Evolutionary conservation across 2,888 invertebrate species (phyloP), one percentile per base, ranked within the genome.

Genomic region (Spilosoma lubricipeda): DNA sequence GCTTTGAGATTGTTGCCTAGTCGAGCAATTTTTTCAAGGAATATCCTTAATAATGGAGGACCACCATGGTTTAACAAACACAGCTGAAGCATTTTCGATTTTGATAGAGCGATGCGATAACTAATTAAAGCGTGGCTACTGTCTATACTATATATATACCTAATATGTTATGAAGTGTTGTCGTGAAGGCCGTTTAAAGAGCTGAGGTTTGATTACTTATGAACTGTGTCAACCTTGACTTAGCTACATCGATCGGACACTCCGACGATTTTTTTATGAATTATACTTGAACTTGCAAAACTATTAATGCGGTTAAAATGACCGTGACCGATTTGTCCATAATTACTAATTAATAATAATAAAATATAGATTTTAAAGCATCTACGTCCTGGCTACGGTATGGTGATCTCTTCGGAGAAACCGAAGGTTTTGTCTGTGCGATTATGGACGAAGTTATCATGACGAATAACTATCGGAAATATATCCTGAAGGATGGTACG

Each of bases 141-240:
- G 15, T 33, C n/a, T 13, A 56, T n/a, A 36, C 3, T 45, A 13
- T 13, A 45, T 48, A 48, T 1, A 20, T 20, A 20, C n/a, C n/a
- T 48, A n/a, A 33, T 69, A 36, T 59, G 11, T 15, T 13, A 56
- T 63, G 27, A 63, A 63, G 27, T 18, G 5, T 63, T 63, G 30
- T 13, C 18, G 2, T 30, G 18, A 63, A 63, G 63, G 63, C 13
- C n/a, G 30, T 63, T 30, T 30, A 18, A 30, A 30, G 63, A 18
- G 30, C 63, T 8, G 63, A 15, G 18, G 30, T 63, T 63, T 59
- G 18, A 70, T 63, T 45, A 45, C 42, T 67, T 48, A 48, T 36
- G 63, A 23, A 42, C 30, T 42, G 13, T 23, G 63, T n/a, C 63
- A 56, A 70, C 63, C 63, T 63, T 70, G 70, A 63, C 39, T 70